Conservation (phyloP, 2,888 invertebrate species). For the Pyrocoelia pectoralis region DNA sequence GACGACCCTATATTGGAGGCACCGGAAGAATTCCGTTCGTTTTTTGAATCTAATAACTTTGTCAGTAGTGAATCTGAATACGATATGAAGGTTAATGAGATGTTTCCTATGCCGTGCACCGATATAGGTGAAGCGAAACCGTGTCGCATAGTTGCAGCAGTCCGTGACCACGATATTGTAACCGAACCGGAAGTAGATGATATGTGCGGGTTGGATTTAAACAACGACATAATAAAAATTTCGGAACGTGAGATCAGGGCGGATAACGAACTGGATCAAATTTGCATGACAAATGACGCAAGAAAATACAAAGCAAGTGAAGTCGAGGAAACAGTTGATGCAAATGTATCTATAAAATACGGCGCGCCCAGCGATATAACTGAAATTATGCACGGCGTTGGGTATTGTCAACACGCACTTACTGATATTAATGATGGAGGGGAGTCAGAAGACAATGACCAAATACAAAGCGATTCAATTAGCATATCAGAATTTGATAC, state of each 20-base stretch:
- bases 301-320: constrained; percentile 14
- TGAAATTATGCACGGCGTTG: constrained; percentile 22
- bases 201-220: constrained; percentile 28
- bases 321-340: constrained; percentile 19
- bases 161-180: constrained; percentile 34
- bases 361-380: constrained; percentile 28
- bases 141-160: constrained; percentile 25
- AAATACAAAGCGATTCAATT: constrained; percentile 30
- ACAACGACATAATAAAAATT: constrained; percentile 22
- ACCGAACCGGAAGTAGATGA: constrained; percentile 30
- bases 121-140: constrained; percentile 30
- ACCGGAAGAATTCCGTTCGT: constrained; percentile 46
- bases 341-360: constrained; percentile 22
- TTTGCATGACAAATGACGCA: constrained; percentile 32
- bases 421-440: constrained; percentile 29
- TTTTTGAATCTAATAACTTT: neutral
- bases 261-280: constrained; percentile 4
- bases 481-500: constrained; percentile 20
- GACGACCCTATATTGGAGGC: constrained; percentile 44
- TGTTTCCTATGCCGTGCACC: constrained; percentile 9
- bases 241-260: constrained; percentile 23
- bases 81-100: constrained; percentile 2
- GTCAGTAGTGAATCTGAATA: neutral
- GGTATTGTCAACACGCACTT: constrained; percentile 29
- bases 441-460: constrained; percentile 38